Conservation (phyloP, 2,888 invertebrate genomes). For the Andrena fulva region DNA sequence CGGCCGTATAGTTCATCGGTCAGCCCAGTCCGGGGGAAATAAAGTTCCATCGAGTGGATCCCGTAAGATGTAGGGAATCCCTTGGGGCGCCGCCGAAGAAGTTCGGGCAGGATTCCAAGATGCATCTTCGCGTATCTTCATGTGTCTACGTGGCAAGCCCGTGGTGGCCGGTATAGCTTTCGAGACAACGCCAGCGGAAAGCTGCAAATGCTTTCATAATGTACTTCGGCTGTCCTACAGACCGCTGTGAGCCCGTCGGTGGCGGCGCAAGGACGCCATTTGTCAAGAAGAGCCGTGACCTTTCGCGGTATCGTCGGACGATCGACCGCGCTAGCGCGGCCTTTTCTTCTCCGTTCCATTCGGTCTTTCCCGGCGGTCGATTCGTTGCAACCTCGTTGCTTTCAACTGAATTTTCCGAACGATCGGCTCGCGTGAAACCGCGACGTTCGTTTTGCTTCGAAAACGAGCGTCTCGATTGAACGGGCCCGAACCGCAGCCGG, state of each 20-base stretch:
- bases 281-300: constrained; percentile 64
- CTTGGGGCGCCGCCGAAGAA: constrained; percentile 11
- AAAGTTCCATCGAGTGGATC: constrained; percentile 41
- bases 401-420: neutral
- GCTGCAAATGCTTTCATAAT: constrained; percentile 43
- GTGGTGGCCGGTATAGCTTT: neutral
- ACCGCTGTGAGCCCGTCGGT: constrained; percentile 28
- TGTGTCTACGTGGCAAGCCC: constrained; percentile 26
- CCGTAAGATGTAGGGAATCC: constrained; percentile 31
- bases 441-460: neutral
- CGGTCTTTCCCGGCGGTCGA: neutral
- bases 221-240: constrained; percentile 29
- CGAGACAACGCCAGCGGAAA: constrained; percentile 14
- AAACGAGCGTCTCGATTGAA: neutral
- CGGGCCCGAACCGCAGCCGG: no score
- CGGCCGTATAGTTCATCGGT: constrained; percentile 26
- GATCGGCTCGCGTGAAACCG: neutral
- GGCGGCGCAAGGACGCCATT: constrained; percentile 55
- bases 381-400: no score
- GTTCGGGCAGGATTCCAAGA: constrained; percentile 42
- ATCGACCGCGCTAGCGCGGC: constrained; percentile 28
- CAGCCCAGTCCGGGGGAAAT: constrained; percentile 37
- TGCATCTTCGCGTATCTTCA: constrained; percentile 45
- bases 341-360: neutral
- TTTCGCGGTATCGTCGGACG: constrained; percentile 48